A percentile compares a stretch with the other conserved stretches of the same genome.
Conservation (phyloP, 2,797 vertebrate species). For the Orientallactaga sibirica region DNA sequence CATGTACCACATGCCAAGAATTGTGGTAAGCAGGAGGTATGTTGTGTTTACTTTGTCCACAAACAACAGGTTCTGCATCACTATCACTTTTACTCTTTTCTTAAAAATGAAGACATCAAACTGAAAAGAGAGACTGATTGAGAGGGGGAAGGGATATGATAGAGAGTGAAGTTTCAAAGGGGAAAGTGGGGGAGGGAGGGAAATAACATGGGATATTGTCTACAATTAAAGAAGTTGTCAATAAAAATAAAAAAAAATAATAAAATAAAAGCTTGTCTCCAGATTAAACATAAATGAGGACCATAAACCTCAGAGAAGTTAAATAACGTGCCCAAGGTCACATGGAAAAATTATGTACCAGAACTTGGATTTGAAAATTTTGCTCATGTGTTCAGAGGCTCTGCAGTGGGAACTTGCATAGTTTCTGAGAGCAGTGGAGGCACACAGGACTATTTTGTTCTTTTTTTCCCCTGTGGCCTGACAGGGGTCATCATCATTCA, state of each 20-base stretch:
- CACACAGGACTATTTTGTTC: conserved; percentile 61
- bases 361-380: conserved; percentile 37
- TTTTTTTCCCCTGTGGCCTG: conserved; percentile 82
- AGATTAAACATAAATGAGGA: not conserved
- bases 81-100: not conserved
- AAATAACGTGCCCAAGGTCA: conserved; percentile 47
- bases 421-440: conserved; percentile 75
- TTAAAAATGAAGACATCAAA: conserved; percentile 6
- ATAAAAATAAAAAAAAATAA: no score
- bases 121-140: no score
- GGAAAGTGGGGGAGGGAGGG: no score
- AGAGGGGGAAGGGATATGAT: no score
- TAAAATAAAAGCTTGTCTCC: no score
- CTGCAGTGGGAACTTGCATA: conserved; percentile 69
- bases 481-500: conserved; percentile 82
- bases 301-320: not conserved
- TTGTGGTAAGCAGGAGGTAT: not conserved
- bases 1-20: not conserved
- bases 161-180: no score
- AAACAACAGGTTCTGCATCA: not conserved
- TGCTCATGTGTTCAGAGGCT: conserved; percentile 20
- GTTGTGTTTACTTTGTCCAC: not conserved
- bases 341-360: not conserved
- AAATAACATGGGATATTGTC: no score
- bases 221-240: no score